A percentile compares a stretch with the other conserved stretches of the same genome.
These are phyloP conservation scores for Charina bottae DNA, from an alignment of 2,113 vertebrate genomes.

Conservation along the genomic window DNA sequence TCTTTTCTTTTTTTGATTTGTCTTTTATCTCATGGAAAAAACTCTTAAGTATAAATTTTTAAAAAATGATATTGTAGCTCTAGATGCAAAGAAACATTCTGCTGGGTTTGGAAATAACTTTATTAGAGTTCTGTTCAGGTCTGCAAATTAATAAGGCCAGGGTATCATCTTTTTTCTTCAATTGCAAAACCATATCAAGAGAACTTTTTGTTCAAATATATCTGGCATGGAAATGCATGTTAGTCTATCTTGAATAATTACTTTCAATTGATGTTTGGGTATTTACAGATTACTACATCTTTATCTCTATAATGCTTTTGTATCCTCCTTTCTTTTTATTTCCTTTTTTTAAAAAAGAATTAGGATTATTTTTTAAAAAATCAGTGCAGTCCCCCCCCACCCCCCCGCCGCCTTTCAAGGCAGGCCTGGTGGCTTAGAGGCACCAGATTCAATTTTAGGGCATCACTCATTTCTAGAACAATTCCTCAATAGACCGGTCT, in stretches of 20 bases:
- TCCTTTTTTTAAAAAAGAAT: too few relatives aligned
- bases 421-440: background rate
- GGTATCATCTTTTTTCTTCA: background rate
- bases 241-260: background rate
- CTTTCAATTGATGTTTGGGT: background rate
- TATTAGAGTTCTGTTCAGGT: background rate
- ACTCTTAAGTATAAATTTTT: background rate
- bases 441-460: background rate
- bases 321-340: background rate
- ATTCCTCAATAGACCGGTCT: background rate
- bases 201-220: background rate
- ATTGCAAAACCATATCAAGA: background rate
- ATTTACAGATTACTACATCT: background rate
- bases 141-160: background rate
- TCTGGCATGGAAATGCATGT: background rate
- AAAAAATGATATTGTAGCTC: background rate
- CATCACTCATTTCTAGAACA: background rate
- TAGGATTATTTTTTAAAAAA: too few relatives aligned
- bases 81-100: background rate
- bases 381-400: too few relatives aligned
- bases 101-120: background rate
- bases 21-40: background rate
- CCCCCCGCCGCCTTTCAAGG: too few relatives aligned
- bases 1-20: background rate
- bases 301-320: background rate